phyloP scores from a whole-genome alignment of 2,888 invertebrate genomes.

The Melieria picta region DNA sequence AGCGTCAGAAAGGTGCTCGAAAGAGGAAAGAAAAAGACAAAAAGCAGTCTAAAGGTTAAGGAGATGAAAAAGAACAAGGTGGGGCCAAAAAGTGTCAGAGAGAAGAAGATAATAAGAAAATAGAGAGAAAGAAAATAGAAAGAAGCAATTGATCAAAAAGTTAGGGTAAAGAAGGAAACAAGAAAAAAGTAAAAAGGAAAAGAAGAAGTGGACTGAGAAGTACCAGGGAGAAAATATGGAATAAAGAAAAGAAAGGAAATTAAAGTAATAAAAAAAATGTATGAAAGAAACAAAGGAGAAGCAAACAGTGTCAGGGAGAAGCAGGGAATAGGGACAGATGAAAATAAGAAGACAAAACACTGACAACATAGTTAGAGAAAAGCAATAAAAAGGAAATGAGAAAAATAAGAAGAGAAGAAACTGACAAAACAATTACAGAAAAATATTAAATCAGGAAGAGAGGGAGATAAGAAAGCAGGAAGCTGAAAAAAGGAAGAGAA shows the following conservation, averaged over 20 bases:
- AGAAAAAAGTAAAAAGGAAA: background rate
- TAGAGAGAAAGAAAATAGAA: no score
- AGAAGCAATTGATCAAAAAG: no score
- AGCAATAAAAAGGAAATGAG: background rate
- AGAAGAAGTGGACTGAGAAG: no score
- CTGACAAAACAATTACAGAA: background rate
- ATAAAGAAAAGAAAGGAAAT: background rate
- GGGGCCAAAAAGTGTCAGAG: background rate
- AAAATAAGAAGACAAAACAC: background rate
- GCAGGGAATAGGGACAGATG: background rate
- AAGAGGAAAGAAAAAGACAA: background rate
- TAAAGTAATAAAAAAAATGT: background rate
- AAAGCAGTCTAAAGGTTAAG: background rate
- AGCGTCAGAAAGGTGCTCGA: background rate
- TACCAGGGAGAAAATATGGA: no score
- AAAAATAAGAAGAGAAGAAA: background rate
- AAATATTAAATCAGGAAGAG: background rate
- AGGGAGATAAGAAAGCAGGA: background rate
- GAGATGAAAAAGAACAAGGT: background rate
- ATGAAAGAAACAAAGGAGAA: background rate
- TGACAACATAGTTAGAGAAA: background rate
- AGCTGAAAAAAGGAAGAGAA: background rate
- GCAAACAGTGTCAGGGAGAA: background rate
- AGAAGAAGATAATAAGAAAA: no score
- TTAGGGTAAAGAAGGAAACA: background rate